Base-by-base conservation (phyloP, 64 coral and sea anemone species). In the Dendrophyllia cribrosa region DNA sequence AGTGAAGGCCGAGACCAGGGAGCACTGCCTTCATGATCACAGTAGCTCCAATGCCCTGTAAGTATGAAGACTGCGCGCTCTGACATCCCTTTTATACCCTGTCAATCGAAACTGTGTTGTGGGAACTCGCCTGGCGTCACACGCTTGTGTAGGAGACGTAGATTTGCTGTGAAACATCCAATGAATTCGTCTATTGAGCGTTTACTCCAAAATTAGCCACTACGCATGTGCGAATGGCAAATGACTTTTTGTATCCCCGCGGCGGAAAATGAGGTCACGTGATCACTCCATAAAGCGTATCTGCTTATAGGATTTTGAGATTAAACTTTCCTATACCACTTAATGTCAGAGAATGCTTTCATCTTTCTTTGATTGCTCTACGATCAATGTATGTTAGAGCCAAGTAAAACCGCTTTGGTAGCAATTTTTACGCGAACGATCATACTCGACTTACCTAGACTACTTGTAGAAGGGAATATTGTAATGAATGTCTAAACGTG, bases 21-120 rank as follows among this genome's bases (percentile, higher is more conserved):
- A 90, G 70, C 66, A 96, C 91, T 96, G 95, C 95, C 95, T 96
- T 89, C 60, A 15, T 92, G 95, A 96, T 96, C 95, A 96, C 95
- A 96, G 91, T 96, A 7, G 20, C 86, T 93, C 91, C 91, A 90
- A 91, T 93, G 95, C 95, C 91, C 95, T 96, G 95, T 96, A 96
- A 96, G 95, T 96, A 93, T 93, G 85, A 12, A 86, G 51, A 45
- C 14, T 16, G 26, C 26, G 8, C 21, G 56, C 21, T 46, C 5
- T 19, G 50, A 58, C 15, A 48, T n/a, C 45, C 51, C 85, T 96
- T 96, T 88, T 96, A 96, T 96, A 96, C 83, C 59, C n/a, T 11
- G 48, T 7, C n/a, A 75, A 73, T 6, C n/a, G 20, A 20, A 51
- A 58, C 21, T 23, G 47, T 46, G 47, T 91, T 96, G 77, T 96